These are phyloP conservation scores for Physella acuta DNA, from an alignment of 1,140 invertebrate genomes.

Conservation along the genomic window DNA sequence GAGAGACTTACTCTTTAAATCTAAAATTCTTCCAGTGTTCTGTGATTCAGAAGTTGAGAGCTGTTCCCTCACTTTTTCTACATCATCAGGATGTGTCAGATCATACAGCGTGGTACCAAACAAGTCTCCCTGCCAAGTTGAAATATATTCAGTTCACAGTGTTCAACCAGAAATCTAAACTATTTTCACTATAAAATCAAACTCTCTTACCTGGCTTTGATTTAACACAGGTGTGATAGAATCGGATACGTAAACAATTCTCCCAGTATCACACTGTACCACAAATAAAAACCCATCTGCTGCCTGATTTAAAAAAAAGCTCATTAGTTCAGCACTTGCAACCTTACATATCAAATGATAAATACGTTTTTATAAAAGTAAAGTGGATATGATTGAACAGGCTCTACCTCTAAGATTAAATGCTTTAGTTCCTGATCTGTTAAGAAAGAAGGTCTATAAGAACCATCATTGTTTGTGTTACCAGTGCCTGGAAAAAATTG, in stretches of 20 bases:
- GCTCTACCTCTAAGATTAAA: constrained; percentile 87
- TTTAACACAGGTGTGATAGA: constrained; percentile 97
- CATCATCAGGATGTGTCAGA: constrained; percentile 95
- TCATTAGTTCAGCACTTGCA: no score
- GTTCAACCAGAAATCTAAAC: no score
- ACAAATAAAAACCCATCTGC: constrained; percentile 99
- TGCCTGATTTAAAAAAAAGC: constrained; percentile 63
- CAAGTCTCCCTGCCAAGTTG: constrained; percentile 79
- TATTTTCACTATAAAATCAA: no score
- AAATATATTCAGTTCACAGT: no score
- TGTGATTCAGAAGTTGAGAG: constrained; percentile 95
- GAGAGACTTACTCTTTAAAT: constrained; percentile 73
- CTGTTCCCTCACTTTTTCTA: constrained; percentile 95
- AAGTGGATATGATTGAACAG: no score
- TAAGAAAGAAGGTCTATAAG: constrained; percentile 97
- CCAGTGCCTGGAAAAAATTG: constrained; percentile 75
- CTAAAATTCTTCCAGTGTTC: constrained; percentile 89
- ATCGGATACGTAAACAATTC: constrained; percentile 97
- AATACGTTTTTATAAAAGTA: no score
- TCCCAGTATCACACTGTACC: constrained; percentile 93
- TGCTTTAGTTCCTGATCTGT: constrained; percentile 99
- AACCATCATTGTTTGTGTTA: constrained; percentile 88
- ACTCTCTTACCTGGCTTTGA: constrained; percentile 74
- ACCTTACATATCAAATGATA: no score
- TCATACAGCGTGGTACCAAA: constrained; percentile 93